Base-by-base conservation (phyloP, 35 echinoderm and acorn worm species). In the Lytechinus pictus region DNA sequence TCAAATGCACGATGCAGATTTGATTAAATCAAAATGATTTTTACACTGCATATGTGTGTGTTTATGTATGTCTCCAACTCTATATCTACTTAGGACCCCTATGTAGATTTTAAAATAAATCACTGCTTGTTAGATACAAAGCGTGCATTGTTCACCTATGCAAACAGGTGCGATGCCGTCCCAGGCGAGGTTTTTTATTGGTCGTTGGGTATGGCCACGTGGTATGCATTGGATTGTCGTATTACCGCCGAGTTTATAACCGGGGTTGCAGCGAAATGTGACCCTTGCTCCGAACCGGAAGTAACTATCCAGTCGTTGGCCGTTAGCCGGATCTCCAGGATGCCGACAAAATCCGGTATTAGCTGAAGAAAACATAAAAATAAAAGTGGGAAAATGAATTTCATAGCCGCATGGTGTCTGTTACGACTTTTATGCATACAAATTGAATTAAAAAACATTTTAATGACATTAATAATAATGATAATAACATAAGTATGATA, bases 311-410 rank as follows among this genome's bases (percentile, higher is more conserved):
- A 19, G 92, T 93, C 92, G 54, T 54, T 93, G 2, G n/a, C 92
- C 92, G 28, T 93, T 93, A 4, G 53, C n/a, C 9, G 92, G 92
- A 93, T 93, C 52, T 27, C 92, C 92, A 54, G 92, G 92, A n/a
- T 93, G 92, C 57, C 53, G 16, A 54, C 92, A 93, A 57, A 93
- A 93, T 4, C 92, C 92, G 14, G 54, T 28, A 57, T 93, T 93
- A 53, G 92, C 92, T 93, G 54, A 54, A 93, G 55, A 90, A 87
- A 7, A 87, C 16, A 44, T 44, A 87, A 2, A 87, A 87, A 87
- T 2, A 27, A 87, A 87, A 87, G 33, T 51, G 86, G 10, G 10
- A 44, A 44, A 44, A 44, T 2, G 33, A 44, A 44, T 44, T 0
- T 44, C 33, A 44, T 44, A 44, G 2, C 33, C 33, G 33, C 33